A percentile compares a stretch with the other conserved stretches of the same genome.
These are phyloP conservation scores for Brachynemurus nebulosus DNA, from an alignment of 2,888 invertebrate species.

Conservation along the genomic window DNA sequence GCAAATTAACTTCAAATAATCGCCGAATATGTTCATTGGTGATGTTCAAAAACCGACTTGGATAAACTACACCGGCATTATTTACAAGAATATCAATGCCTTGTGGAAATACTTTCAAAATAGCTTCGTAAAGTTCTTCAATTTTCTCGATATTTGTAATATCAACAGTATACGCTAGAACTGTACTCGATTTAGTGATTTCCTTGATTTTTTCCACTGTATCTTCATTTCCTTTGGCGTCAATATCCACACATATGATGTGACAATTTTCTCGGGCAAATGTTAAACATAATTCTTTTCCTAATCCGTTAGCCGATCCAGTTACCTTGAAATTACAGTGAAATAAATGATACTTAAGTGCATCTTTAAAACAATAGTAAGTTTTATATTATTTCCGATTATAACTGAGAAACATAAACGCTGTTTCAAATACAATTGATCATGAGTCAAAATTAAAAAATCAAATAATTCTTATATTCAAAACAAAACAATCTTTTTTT, in stretches of 20 bases:
- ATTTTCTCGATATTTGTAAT: slow-evolving; percentile 58
- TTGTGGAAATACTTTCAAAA: slow-evolving; percentile 44
- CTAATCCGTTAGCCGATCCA: neutral
- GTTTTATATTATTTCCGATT: too few relatives aligned
- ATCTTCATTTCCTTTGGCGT: slow-evolving; percentile 1
- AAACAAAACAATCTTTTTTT: too few relatives aligned
- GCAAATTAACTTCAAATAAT: slow-evolving; percentile 59
- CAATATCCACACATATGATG: slow-evolving; percentile 4
- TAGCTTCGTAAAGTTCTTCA: slow-evolving; percentile 42
- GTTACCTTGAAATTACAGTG: slow-evolving; percentile 5
- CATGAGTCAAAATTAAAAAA: too few relatives aligned
- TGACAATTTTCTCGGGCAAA: slow-evolving; percentile 3
- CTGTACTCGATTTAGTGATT: neutral
- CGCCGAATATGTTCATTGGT: slow-evolving; percentile 52
- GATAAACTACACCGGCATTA: slow-evolving; percentile 81
- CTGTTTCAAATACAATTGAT: too few relatives aligned
- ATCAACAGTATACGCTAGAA: slow-evolving; percentile 38
- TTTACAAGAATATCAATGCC: slow-evolving; percentile 60
- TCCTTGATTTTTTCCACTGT: neutral
- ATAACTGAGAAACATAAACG: too few relatives aligned
- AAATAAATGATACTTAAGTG: too few relatives aligned
- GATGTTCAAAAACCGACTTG: slow-evolving; percentile 51
- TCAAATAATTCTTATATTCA: too few relatives aligned
- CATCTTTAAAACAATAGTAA: too few relatives aligned
- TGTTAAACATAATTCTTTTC: slow-evolving; percentile 3